A percentile compares a stretch with the other conserved stretches of the same genome.
Conservation (phyloP, 2,888 invertebrate genomes). For the Drosophila trichaetosa region DNA sequence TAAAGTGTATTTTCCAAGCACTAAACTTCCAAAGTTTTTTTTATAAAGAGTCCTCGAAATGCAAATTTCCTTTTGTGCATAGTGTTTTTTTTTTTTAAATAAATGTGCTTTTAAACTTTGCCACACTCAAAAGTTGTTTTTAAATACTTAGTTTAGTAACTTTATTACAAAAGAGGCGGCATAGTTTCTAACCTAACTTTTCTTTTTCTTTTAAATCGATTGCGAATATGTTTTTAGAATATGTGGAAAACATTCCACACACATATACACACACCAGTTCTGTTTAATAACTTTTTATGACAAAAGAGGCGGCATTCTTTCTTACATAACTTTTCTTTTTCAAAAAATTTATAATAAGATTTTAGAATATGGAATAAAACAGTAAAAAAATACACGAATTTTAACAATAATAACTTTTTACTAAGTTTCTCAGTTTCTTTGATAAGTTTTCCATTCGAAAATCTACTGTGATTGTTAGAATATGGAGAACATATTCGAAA, state of each 20-base stretch:
- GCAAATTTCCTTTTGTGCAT: neutral
- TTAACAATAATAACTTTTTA: too few species aligned
- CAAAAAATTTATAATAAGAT: neutral
- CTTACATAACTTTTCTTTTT: neutral
- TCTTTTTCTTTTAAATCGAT: neutral
- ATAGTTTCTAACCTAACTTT: neutral
- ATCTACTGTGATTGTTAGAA: neutral
- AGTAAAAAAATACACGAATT: neutral
- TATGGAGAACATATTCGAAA: neutral
- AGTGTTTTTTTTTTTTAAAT: neutral
- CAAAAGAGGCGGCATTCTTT: neutral
- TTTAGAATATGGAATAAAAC: neutral
- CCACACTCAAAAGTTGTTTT: constrained; percentile 1
- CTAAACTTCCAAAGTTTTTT: neutral
- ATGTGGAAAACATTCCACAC: too few species aligned
- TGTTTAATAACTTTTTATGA: neutral
- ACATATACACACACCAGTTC: neutral
- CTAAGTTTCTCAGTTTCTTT: neutral
- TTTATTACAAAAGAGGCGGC: neutral
- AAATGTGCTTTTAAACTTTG: constrained; percentile 1
- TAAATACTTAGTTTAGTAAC: constrained; percentile 3
- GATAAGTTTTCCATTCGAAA: neutral
- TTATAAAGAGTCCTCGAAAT: neutral
- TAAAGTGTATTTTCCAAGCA: constrained; percentile 42
- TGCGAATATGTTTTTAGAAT: neutral